Base-by-base conservation (phyloP, 30 jellyfish, hydroid and myxozoan species). In the Aurelia coerulea region DNA sequence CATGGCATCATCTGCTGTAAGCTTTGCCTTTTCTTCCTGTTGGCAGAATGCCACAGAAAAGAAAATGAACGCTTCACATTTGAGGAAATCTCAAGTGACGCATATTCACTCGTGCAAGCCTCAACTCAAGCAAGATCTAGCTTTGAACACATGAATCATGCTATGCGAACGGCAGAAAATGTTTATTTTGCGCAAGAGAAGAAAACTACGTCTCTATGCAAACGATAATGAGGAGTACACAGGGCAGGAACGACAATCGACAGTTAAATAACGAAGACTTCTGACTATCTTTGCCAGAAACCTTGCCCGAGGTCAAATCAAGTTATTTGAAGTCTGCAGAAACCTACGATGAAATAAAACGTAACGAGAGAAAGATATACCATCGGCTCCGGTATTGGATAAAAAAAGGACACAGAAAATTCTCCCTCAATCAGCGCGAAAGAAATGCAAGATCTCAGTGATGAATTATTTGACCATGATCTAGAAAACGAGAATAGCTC, bases 31-130 rank as follows among this genome's bases (percentile, higher is more conserved):
- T 23, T 23, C 31, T 11, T 56, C 88, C 9, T 78, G 19, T 35
- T 78, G 82, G 82, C 54, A 74, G 16, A 78, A 60, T 13, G 59
- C 88, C 15, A 74, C 65, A 7, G 88, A 83, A 2, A 75, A 78
- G n/a, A 29, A 29, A 15, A 34, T 78, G 33, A 58, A 60, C 88
- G 83, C 80, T 9, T 17, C 58, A 10, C 34, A 15, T 5, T 53
- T 78, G 54, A 31, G 88, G 10, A 78, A 78, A 60, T 52, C 79
- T 7, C 64, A 14, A n/a, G 80, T 78, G 23, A 32, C 88, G 10
- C 19, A 78, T 33, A 41, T 62, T n/a, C 60, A 60, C 19, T 23
- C 42, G 12, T 32, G 29, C 31, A 23, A 60, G 6, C 79, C 54
- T 5, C 64, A 56, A 8, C 12, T 53, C 19, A 78, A 78, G 37